These are phyloP conservation scores for Dipodomys ordii DNA, from an alignment of 2,113 vertebrate species.

Conservation along the genomic window DNA sequence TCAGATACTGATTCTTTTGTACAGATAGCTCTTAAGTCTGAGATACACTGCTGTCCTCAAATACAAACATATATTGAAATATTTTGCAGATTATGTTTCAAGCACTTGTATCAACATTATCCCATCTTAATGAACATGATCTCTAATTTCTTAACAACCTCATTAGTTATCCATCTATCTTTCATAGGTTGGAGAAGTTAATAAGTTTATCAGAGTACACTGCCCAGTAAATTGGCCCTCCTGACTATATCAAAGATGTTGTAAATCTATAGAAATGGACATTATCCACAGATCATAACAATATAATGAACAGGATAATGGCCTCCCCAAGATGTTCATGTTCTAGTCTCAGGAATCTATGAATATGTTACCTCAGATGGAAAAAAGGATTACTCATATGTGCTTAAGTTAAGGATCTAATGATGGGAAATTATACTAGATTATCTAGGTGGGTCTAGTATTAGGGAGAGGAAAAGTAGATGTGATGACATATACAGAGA, in stretches of 20 bases:
- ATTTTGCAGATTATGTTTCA: neutral
- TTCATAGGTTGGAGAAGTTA: neutral
- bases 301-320: neutral
- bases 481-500: neutral
- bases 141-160: neutral
- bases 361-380: neutral
- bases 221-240: neutral
- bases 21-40: neutral
- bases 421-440: neutral
- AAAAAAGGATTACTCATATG: neutral
- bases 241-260: neutral
- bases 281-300: neutral
- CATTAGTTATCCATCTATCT: neutral
- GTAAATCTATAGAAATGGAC: neutral
- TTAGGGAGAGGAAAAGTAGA: neutral
- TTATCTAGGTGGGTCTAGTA: neutral
- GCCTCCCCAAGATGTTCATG: neutral
- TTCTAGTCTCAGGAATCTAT: neutral
- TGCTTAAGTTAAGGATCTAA: neutral
- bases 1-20: conserved; percentile 1
- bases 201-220: conserved; percentile 11
- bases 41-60: neutral
- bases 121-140: neutral
- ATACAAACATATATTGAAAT: neutral
- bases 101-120: neutral